Percentiles rank a stretch among this genome's conserved stretches.
Evolutionary conservation across 2,113 vertebrate species (phyloP).

Genomic region (Sphyrna mokarran): DNA sequence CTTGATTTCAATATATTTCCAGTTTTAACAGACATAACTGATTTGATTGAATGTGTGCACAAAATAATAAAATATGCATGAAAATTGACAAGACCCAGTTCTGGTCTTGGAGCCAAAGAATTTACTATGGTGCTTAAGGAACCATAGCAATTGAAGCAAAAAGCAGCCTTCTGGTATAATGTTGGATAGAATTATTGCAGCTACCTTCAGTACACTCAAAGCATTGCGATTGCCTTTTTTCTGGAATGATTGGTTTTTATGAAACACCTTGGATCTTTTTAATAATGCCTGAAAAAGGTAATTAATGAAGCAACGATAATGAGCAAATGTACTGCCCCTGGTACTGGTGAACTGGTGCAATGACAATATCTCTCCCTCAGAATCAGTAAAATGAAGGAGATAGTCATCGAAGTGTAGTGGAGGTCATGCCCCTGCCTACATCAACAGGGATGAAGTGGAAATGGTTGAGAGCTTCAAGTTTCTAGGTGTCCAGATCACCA

Average conservation of each 20-base stretch:
- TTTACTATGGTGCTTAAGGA: background rate
- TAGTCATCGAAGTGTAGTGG: no score
- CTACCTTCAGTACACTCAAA: background rate
- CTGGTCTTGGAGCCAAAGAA: slow-evolving; percentile 26
- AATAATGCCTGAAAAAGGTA: background rate
- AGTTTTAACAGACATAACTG: background rate
- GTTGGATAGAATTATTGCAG: background rate
- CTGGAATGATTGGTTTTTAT: background rate
- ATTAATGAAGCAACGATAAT: no score
- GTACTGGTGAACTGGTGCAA: background rate
- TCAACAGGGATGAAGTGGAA: no score
- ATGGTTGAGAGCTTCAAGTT: no score
- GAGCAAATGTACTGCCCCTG: no score
- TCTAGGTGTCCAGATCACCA: no score
- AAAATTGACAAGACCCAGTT: slow-evolving; percentile 18
- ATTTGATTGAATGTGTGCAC: background rate
- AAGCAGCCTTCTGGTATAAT: background rate
- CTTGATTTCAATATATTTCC: slow-evolving; percentile 18
- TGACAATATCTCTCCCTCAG: no score
- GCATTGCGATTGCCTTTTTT: background rate
- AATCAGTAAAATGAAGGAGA: no score
- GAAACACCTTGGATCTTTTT: background rate
- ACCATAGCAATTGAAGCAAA: background rate
- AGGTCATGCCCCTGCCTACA: no score
- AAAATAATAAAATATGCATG: slow-evolving; percentile 31